A percentile compares a stretch with the other conserved stretches of the same genome.
Evolutionary conservation across 2,113 vertebrate genomes (phyloP).

Genomic region (Neodon shergylaensis): DNA sequence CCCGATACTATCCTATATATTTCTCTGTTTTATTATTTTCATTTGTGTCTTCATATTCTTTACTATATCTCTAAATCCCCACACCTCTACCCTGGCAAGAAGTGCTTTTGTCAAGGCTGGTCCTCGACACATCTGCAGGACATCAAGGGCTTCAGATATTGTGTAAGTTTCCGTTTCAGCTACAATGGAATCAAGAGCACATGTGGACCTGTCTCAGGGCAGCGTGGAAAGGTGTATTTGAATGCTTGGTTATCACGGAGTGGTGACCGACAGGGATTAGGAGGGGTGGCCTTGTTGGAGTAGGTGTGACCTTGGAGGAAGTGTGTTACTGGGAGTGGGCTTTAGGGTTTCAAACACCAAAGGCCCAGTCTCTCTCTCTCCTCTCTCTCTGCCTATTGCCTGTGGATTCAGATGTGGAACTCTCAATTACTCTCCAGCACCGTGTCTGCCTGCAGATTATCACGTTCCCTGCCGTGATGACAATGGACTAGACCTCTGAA

Average conservation of each 20-base stretch:
- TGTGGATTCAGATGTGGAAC: neutral
- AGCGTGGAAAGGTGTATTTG: neutral
- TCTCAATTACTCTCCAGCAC: neutral
- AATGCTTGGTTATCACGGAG: neutral
- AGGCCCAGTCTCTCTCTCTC: neutral
- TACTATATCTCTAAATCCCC: no score
- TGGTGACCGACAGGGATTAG: neutral
- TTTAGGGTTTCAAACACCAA: neutral
- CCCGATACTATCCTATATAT: no score
- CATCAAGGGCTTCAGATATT: neutral
- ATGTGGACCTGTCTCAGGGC: neutral
- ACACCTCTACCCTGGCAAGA: no score
- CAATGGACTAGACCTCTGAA: neutral
- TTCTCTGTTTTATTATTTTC: no score
- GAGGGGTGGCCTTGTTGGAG: neutral
- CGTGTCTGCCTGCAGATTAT: neutral
- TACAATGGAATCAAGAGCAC: neutral
- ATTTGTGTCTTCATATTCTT: no score
- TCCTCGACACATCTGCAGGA: neutral
- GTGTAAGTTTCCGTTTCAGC: neutral
- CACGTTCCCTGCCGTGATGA: neutral
- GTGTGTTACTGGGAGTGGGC: neutral
- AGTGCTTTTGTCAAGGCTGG: no score
- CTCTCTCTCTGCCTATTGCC: neutral
- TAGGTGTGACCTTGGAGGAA: neutral